phyloP scores from a whole-genome alignment of 2,113 vertebrate species.

The Lipophrys pholis region DNA sequence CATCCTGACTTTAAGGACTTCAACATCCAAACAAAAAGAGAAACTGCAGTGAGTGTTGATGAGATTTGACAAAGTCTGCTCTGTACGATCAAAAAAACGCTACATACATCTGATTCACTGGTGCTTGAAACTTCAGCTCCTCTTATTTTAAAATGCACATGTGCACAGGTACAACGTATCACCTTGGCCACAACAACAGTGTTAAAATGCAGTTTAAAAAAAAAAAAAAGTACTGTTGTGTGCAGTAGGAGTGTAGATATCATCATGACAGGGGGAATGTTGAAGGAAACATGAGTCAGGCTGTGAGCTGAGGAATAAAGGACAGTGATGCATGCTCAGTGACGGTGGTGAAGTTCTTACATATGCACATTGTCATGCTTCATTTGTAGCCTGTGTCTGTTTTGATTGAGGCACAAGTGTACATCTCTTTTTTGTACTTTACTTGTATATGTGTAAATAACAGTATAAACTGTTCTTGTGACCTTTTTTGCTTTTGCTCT shows the following conservation, averaged over 20 bases:
- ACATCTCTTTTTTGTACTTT: conserved; percentile 72
- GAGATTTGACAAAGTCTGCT: conserved; percentile 29
- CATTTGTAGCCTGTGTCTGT: conserved; percentile 55
- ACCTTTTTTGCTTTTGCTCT: conserved; percentile 45
- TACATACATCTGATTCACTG: background rate
- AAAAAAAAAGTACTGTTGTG: conserved; percentile 13
- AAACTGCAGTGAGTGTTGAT: conserved; percentile 6
- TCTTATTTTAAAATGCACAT: conserved; percentile 33
- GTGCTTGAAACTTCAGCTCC: conserved; percentile 15
- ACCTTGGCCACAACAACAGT: conserved; percentile 19
- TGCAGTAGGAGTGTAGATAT: conserved; percentile 43
- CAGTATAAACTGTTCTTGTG: conserved; percentile 70
- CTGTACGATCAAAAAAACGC: conserved; percentile 18
- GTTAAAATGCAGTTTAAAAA: conserved; percentile 13
- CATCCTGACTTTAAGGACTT: background rate
- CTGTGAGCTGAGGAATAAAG: conserved; percentile 55
- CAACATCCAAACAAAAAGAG: background rate
- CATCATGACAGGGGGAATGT: conserved; percentile 26
- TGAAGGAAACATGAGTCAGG: conserved; percentile 41
- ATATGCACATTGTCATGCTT: conserved; percentile 66
- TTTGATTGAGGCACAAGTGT: conserved; percentile 39
- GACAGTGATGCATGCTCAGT: conserved; percentile 74
- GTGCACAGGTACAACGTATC: conserved; percentile 24
- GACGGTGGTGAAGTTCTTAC: conserved; percentile 63
- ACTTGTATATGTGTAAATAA: conserved; percentile 78